Evolutionary conservation across 1,140 invertebrate species (phyloP).

Genomic region (Delia radicum): DNA sequence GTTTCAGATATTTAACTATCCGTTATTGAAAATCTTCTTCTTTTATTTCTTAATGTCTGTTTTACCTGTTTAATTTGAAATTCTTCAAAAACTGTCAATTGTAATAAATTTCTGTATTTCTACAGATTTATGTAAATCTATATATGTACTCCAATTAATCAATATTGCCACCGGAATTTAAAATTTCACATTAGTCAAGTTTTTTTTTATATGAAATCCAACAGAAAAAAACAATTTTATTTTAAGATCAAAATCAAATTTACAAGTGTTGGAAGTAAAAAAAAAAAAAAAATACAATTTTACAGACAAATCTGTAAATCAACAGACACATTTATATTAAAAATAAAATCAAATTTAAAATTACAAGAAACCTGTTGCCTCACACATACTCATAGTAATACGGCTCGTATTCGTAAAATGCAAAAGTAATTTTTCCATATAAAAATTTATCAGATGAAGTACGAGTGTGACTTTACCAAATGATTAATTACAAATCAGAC

Average conservation of each 20-base stretch:
- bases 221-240: neutral
- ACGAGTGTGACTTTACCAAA: neutral
- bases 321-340: neutral
- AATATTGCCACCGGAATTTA: constrained; percentile 1
- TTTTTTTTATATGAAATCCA: too few species aligned
- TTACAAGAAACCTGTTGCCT: neutral
- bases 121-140: neutral
- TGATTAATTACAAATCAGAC: constrained; percentile 1
- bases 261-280: neutral
- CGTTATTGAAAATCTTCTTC: too few species aligned
- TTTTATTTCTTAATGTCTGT: too few species aligned
- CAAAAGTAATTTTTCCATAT: neutral
- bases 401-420: neutral
- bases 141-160: neutral
- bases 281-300: neutral
- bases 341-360: neutral
- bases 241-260: neutral
- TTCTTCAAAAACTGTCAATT: neutral
- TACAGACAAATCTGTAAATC: constrained; percentile 1
- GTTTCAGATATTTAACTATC: too few species aligned
- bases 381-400: neutral
- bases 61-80: too few species aligned
- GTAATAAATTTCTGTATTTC: neutral
- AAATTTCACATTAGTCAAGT: neutral
- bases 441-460: neutral